Percentiles rank a stretch among this genome's conserved stretches.
Conservation (phyloP, 1,140 invertebrate genomes). For the Sarcophaga peregrina region DNA sequence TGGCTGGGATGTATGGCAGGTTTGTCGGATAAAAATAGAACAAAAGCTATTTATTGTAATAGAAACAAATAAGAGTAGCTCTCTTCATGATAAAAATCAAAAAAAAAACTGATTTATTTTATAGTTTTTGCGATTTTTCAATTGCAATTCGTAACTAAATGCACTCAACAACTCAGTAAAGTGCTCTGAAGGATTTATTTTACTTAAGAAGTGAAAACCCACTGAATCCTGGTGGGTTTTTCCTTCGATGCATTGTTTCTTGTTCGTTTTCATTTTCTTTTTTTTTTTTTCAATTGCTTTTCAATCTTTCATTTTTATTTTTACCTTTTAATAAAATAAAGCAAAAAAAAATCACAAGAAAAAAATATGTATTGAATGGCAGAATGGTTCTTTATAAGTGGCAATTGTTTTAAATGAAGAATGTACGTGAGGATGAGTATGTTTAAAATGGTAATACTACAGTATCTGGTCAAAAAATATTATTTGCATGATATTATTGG, state of each 20-base stretch:
- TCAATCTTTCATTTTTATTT: no score
- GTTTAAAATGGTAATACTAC: neutral
- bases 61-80: constrained; percentile 5
- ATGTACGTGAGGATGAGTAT: neutral
- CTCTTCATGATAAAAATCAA: neutral
- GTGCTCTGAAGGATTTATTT: constrained; percentile 35
- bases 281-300: neutral
- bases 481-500: neutral
- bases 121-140: constrained; percentile 15
- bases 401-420: constrained; percentile 18
- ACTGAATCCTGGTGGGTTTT: constrained; percentile 23
- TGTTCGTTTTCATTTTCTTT: neutral
- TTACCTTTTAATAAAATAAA: no score
- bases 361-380: neutral
- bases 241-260: neutral
- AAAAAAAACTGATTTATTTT: constrained; percentile 22
- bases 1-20: neutral
- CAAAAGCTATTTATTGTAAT: constrained; percentile 2
- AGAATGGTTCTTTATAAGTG: neutral
- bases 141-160: constrained; percentile 35
- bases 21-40: constrained; percentile 26
- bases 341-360: no score
- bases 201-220: constrained; percentile 28
- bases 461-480: neutral
- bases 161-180: constrained; percentile 40